Base-by-base conservation (phyloP, 2,113 vertebrate species). In the Cepphus grylle region DNA sequence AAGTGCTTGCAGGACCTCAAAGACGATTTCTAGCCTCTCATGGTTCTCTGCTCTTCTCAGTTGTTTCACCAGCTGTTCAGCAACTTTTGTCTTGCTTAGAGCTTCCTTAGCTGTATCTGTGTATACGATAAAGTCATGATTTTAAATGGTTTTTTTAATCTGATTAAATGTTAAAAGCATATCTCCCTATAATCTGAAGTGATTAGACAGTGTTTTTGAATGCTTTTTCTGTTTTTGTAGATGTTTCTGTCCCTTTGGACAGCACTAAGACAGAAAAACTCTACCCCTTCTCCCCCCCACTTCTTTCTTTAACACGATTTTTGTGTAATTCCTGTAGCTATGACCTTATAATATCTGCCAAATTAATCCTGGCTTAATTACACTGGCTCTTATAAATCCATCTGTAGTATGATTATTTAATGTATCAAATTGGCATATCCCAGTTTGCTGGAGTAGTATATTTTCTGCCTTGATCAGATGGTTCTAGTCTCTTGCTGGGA, bases 21-120 rank as follows among this genome's bases (percentile, higher is more conserved):
- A 97, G 73, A 99, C 98, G 61, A 99, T 97, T 88, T 99, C 99
- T 56, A 98, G 86, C n/a, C 98, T 98, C 92, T 99, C 99, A 4
- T 98, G 98, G 58, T 98, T 98, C 61, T 98, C 97, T 29, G 99
- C 98, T 73, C 98, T 98, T 78, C 97, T 98, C 88, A 99, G 96
- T 97, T 99, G 99, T 56, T 96, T 97, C 7, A 98, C 98, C 94
- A 99, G 93, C 5, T 98, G 97, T 59, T 98, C 98, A 21, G 98
- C 98, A 82, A 99, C 97, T 1, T 95, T 96, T 79, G 98, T 98
- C 70, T 98, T 98, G 81, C 97, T 97, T 88, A 99, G 97, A 13
- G 98, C 98, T 55, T 99, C 98, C 80, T 98, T 97, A 20, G 98
- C 98, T 36, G 96, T 97, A 82, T 99, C 99, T 99, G 97, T 56